phyloP scores from a whole-genome alignment of 2,888 invertebrate species.

The Hydrotaea cyrtoneurina region DNA sequence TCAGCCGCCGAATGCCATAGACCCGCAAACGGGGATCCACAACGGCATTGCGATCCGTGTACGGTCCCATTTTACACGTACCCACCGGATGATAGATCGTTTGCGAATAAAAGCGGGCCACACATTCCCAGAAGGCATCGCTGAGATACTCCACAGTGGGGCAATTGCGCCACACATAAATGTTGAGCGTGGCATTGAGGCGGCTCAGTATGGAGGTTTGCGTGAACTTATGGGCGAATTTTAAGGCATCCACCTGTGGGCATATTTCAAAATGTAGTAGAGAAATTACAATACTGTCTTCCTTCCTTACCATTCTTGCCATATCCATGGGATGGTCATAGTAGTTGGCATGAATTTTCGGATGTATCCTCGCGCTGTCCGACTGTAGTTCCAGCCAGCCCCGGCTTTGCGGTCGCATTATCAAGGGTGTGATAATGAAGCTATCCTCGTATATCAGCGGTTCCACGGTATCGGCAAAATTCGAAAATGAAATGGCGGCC shows the following conservation, averaged over 20 bases:
- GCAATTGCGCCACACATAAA: slow-evolving; percentile 86
- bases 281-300: not conserved
- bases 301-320: slow-evolving; percentile 84
- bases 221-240: slow-evolving; percentile 84
- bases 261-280: slow-evolving; percentile 8
- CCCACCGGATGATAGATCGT: slow-evolving; percentile 92
- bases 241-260: slow-evolving; percentile 87
- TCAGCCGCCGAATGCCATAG: slow-evolving; percentile 85
- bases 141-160: slow-evolving; percentile 84
- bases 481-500: slow-evolving; percentile 85
- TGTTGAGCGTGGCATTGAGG: slow-evolving; percentile 85
- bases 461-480: slow-evolving; percentile 87
- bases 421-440: slow-evolving; percentile 85
- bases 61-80: slow-evolving; percentile 90
- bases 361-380: slow-evolving; percentile 86
- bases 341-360: slow-evolving; percentile 94
- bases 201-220: slow-evolving; percentile 84
- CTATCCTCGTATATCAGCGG: slow-evolving; percentile 86
- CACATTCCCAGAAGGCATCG: slow-evolving; percentile 89
- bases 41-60: slow-evolving; percentile 83
- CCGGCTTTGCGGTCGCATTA: slow-evolving; percentile 88
- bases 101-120: slow-evolving; percentile 87
- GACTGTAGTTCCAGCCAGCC: slow-evolving; percentile 87
- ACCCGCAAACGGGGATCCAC: slow-evolving; percentile 87
- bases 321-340: slow-evolving; percentile 87